Evolutionary conservation across 2,113 vertebrate genomes (phyloP).

Genomic region (Eubucco bourcierii): DNA sequence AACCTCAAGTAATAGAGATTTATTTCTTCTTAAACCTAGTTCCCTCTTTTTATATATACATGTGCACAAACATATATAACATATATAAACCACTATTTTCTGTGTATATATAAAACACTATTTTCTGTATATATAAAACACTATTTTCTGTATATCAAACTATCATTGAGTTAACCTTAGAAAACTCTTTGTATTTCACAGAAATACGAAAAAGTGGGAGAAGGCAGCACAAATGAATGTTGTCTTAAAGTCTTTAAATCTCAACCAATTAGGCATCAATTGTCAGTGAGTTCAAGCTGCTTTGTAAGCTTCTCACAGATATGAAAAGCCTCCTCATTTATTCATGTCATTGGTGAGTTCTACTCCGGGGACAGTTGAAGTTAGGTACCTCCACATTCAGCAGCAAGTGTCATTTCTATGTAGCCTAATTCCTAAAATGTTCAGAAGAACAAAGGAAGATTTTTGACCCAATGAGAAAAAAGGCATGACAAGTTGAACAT

Average conservation of each 20-base stretch:
- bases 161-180: background rate
- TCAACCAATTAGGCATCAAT: background rate
- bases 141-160: background rate
- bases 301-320: background rate
- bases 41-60: too few relatives aligned
- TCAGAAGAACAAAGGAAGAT: conserved; percentile 62
- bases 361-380: background rate
- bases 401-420: conserved; percentile 16
- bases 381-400: background rate
- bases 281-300: background rate
- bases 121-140: background rate
- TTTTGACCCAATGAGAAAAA: background rate
- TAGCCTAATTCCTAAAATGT: conserved; percentile 16
- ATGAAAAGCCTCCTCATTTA: background rate
- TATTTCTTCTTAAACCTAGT: background rate
- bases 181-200: background rate
- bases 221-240: background rate
- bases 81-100: too few relatives aligned
- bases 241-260: background rate
- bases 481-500: conserved; percentile 29
- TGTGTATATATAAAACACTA: background rate
- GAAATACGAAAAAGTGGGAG: background rate
- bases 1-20: background rate
- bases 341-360: background rate
- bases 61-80: background rate